Conservation (phyloP, 2,797 vertebrate genomes). For the Bovichtus diacanthus region DNA sequence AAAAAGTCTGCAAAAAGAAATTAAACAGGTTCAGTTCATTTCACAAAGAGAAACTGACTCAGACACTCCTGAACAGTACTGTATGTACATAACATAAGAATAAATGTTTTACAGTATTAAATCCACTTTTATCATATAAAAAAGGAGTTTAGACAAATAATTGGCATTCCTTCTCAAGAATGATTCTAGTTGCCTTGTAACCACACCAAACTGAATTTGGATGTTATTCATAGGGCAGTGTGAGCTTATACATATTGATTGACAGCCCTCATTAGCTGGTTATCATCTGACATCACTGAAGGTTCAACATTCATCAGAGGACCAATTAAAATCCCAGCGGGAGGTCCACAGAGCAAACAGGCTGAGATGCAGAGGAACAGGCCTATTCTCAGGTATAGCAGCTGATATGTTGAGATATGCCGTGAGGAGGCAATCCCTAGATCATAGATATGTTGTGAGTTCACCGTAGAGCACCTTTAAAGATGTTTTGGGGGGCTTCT, state of each 20-base stretch:
- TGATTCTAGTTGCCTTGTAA: not conserved
- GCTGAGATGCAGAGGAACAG: slow-evolving; percentile 1
- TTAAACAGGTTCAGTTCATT: not conserved
- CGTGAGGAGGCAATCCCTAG: too few species aligned
- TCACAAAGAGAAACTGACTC: not conserved
- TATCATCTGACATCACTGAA: slow-evolving; percentile 42
- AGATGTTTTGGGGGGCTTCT: too few species aligned
- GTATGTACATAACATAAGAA: not conserved
- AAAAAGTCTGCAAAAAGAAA: not conserved
- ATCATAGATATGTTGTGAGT: too few species aligned
- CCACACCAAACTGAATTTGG: slow-evolving; percentile 4
- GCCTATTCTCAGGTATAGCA: not conserved
- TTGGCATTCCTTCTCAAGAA: not conserved
- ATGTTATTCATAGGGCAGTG: slow-evolving; percentile 31
- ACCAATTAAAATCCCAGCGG: slow-evolving; percentile 44
- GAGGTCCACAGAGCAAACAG: slow-evolving; percentile 1
- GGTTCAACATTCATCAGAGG: slow-evolving; percentile 45
- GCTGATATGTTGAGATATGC: too few species aligned
- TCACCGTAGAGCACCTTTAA: too few species aligned
- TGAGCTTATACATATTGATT: slow-evolving; percentile 39
- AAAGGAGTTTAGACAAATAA: not conserved
- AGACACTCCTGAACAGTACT: not conserved
- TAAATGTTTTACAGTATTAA: not conserved
- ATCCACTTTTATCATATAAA: not conserved
- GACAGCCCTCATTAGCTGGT: slow-evolving; percentile 43